Percentiles rank a stretch among this genome's conserved stretches.
Conservation (phyloP, 2,888 invertebrate species). For the Eumerus sabulonum region DNA sequence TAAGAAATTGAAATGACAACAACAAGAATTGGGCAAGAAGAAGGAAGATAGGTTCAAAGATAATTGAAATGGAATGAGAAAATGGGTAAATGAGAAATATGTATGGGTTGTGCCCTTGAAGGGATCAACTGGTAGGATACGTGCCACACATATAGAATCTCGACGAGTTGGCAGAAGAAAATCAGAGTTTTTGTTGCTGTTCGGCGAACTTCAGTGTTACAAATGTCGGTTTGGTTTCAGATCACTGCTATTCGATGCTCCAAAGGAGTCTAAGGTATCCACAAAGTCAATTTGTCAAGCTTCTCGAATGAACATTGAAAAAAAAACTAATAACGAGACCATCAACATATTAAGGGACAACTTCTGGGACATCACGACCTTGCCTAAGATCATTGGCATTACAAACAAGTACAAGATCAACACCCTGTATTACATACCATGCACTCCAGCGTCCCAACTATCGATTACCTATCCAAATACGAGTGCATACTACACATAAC, state of each 20-base stretch:
- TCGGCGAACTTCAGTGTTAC: too few species aligned
- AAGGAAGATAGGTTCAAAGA: slow-evolving; percentile 7
- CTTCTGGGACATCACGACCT: too few species aligned
- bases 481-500: slow-evolving; percentile 5
- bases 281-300: too few species aligned
- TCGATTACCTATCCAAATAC: slow-evolving; percentile 12
- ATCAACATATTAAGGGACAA: too few species aligned
- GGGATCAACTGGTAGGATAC: neutral
- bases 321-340: too few species aligned
- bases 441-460: slow-evolving; percentile 22
- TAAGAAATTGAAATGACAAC: neutral
- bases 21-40: neutral
- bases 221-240: too few species aligned
- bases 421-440: neutral
- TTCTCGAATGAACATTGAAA: too few species aligned
- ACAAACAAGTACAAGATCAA: too few species aligned
- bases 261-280: too few species aligned
- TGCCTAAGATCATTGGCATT: too few species aligned
- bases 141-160: neutral
- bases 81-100: neutral
- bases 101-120: neutral
- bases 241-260: too few species aligned
- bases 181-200: too few species aligned
- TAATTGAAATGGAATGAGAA: slow-evolving; percentile 40
- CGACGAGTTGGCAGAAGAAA: slow-evolving; percentile 11